A percentile compares a stretch with the other conserved stretches of the same genome.
These are phyloP conservation scores for Forpus xanthops DNA, from an alignment of 2,797 vertebrate genomes.

Conservation along the genomic window DNA sequence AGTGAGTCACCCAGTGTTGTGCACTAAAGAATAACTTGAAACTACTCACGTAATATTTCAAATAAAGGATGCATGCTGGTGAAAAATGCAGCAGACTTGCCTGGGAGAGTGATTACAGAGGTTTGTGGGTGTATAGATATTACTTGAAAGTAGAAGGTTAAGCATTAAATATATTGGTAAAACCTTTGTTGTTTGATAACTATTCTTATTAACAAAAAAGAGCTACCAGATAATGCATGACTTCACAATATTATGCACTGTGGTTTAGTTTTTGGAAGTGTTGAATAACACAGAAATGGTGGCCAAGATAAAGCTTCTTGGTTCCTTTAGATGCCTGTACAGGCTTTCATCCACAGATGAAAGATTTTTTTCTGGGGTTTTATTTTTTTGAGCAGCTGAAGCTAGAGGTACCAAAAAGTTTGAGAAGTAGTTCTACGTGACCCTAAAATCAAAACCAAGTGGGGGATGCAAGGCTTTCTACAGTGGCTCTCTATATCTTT, in stretches of 20 bases:
- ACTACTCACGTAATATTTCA: neutral
- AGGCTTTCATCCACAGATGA: neutral
- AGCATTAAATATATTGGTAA: accelerated
- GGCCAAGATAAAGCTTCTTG: neutral
- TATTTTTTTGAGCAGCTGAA: neutral
- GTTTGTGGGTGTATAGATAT: accelerated
- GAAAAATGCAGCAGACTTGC: neutral
- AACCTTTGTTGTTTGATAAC: neutral
- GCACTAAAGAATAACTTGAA: neutral
- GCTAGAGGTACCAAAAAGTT: neutral
- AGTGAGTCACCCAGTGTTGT: accelerated
- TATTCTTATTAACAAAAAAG: neutral
- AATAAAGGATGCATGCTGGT: neutral
- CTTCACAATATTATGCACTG: neutral
- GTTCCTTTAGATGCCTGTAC: neutral
- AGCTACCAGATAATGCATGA: neutral
- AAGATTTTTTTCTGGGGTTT: neutral
- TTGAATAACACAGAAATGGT: neutral
- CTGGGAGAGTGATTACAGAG: neutral
- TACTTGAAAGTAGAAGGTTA: neutral
- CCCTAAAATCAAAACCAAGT: neutral
- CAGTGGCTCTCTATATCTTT: neutral
- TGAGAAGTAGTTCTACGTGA: neutral
- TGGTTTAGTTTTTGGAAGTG: neutral
- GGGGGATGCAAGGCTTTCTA: neutral